Evolutionary conservation across 2,113 vertebrate species (phyloP), one percentile per base, ranked within the genome.

Genomic region (Lagopus leucura): DNA sequence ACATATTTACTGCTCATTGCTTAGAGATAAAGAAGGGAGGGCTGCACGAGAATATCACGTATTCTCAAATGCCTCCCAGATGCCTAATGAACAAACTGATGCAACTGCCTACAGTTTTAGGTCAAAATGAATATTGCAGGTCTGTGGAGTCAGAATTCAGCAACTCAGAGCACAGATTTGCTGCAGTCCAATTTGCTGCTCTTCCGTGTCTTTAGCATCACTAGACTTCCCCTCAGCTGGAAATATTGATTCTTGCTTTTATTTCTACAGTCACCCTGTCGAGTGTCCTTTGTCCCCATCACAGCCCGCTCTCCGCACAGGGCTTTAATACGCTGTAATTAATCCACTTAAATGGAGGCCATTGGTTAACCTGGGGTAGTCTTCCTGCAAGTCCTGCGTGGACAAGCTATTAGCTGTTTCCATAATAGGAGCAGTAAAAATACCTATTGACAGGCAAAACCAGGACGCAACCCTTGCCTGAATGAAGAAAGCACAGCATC

Each of bases 331-430:
- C 36, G 27, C 48, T 85, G 42, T 73, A 82, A 94, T 93, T 72
- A 92, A 96, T 85, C 88, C 74, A 32, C 79, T 95, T 87, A 91
- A 92, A 94, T n/a, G 30, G 28, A 65, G 0, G 11, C 78, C 22
- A 4, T 65, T 48, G 64, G 17, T 71, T 88, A 90, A 80, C 55
- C 18, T 13, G 65, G 65, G 17, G 36, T 79, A 54, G 48, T 22
- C n/a, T 89, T 84, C 63, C 72, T 80, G 63, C 47, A 34, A 32
- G 47, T 54, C 77, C 66, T 76, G 8, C 6, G 54, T 52, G 82
- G 52, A 72, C 0, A 17, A 76, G 67, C 36, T 66, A 11, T 72
- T 45, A 42, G 34, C 54, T 63, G 5, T 78, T 71, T 22, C 58
- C 42, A 52, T 64, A 43, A 36, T 66, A 75, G 47, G 28, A 82